Conservation (phyloP, 2,888 invertebrate species). For the Mythimna impura region DNA sequence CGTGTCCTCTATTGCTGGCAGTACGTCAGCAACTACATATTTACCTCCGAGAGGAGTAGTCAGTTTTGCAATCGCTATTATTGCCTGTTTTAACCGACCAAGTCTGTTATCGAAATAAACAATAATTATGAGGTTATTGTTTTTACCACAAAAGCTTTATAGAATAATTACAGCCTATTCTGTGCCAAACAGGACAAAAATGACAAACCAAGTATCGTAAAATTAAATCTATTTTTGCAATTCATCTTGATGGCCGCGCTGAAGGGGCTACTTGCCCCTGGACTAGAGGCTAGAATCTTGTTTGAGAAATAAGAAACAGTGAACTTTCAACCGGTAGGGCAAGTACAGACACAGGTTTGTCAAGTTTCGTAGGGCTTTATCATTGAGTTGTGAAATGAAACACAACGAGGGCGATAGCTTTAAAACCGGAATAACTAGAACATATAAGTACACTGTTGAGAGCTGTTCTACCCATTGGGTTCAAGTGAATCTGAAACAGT, state of each 20-base stretch:
- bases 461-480: slow-evolving; percentile 25
- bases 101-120: too few relatives aligned
- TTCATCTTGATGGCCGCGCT: slow-evolving; percentile 5
- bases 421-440: slow-evolving; percentile 57
- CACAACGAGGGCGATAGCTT: slow-evolving; percentile 43
- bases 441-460: slow-evolving; percentile 45
- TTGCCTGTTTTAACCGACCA: not conserved
- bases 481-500: slow-evolving; percentile 31
- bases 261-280: slow-evolving; percentile 16
- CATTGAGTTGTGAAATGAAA: slow-evolving; percentile 52
- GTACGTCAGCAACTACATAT: slow-evolving; percentile 3
- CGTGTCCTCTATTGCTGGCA: slow-evolving; percentile 22
- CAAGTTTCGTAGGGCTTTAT: slow-evolving; percentile 54
- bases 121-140: not conserved
- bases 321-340: slow-evolving; percentile 53
- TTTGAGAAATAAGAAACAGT: slow-evolving; percentile 51
- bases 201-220: slow-evolving; percentile 3
- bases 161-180: not conserved
- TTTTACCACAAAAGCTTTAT: not conserved
- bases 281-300: slow-evolving; percentile 28
- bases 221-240: slow-evolving; percentile 34
- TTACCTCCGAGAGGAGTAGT: slow-evolving; percentile 9
- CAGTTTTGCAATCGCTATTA: slow-evolving; percentile 40
- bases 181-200: not conserved
- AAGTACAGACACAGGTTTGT: slow-evolving; percentile 50